A percentile compares a stretch with the other conserved stretches of the same genome.
Conservation (phyloP, 1,140 invertebrate genomes). For the Ostrea edulis region DNA sequence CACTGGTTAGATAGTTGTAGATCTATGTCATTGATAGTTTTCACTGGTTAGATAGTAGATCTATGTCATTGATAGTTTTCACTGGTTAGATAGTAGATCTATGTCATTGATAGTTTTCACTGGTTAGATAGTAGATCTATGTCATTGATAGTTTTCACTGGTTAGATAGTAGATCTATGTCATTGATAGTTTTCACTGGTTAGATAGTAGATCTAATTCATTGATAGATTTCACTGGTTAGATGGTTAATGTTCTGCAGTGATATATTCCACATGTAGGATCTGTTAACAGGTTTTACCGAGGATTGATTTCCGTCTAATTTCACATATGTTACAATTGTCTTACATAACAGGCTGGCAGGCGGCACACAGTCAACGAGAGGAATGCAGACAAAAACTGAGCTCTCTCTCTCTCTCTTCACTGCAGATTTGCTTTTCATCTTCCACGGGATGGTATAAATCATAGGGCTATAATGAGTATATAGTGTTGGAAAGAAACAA, state of each 20-base stretch:
- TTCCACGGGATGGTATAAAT: conserved; percentile 6
- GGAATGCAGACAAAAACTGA: conserved; percentile 7
- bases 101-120: no score
- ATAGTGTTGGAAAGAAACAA: conserved; percentile 3
- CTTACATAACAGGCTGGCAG: conserved; percentile 2
- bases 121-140: no score
- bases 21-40: no score
- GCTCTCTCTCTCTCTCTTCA: background rate
- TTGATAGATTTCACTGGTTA: background rate
- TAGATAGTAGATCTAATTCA: no score
- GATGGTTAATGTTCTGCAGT: background rate
- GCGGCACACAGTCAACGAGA: background rate
- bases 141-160: no score
- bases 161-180: background rate
- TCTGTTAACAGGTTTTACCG: background rate
- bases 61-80: no score
- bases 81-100: no score
- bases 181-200: background rate
- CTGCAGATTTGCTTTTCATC: background rate
- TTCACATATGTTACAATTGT: conserved; percentile 17
- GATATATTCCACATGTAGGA: background rate
- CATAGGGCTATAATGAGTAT: background rate
- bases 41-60: no score
- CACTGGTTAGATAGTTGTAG: no score
- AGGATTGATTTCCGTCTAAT: background rate